These are phyloP conservation scores for Mionectes macconnelli DNA, from an alignment of 2,113 vertebrate genomes.

Conservation along the genomic window DNA sequence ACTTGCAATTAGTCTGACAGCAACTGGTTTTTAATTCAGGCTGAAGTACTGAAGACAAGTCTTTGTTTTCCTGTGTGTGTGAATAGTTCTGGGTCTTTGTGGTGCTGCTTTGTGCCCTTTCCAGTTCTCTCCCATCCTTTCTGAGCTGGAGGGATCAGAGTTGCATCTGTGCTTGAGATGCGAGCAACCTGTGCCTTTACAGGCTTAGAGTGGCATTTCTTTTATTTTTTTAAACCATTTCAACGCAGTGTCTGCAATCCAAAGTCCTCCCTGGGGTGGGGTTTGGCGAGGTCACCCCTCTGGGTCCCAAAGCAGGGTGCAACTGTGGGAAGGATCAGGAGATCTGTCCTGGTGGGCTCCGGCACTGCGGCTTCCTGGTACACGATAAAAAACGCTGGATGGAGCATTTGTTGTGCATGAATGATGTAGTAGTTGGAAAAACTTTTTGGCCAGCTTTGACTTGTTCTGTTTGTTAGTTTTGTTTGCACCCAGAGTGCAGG, in stretches of 20 bases:
- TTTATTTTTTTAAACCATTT: background rate
- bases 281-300: background rate
- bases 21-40: background rate
- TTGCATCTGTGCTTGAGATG: background rate
- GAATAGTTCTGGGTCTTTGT: background rate
- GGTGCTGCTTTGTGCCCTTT: background rate
- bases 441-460: conserved; percentile 35
- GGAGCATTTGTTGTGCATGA: background rate
- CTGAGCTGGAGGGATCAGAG: background rate
- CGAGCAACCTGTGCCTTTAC: background rate
- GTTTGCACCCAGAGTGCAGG: conserved; percentile 31
- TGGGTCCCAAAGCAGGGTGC: background rate
- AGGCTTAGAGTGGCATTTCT: background rate
- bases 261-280: background rate
- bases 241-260: background rate
- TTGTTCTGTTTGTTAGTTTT: conserved; percentile 56
- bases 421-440: conserved; percentile 27
- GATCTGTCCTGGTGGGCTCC: background rate
- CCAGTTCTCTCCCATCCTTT: background rate
- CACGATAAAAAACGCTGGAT: background rate
- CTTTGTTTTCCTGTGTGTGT: background rate
- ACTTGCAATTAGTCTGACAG: background rate
- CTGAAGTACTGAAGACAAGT: background rate
- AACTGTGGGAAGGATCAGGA: background rate
- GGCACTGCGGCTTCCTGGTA: background rate